Base-by-base conservation (phyloP, 2,113 vertebrate species). In the Oxyruncus cristatus region DNA sequence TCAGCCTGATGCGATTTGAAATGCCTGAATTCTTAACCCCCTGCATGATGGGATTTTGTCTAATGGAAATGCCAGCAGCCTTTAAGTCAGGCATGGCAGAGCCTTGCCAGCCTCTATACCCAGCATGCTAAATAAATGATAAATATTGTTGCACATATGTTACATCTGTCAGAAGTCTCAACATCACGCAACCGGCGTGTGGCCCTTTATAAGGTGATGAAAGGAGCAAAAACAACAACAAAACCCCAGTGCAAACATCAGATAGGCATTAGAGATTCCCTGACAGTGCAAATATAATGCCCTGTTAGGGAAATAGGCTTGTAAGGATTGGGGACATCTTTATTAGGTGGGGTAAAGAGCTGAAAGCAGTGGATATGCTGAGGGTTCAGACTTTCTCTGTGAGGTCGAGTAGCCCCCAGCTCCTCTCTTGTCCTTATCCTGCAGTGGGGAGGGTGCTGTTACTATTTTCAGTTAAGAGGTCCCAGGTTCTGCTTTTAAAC, bases 1-100 rank as follows among this genome's bases (percentile, higher is more conserved):
- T 73, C 95, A 87, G 94, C 65, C 88, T 97, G 93, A 97, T 97
- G 95, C 92, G 94, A 97, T 97, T 97, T 91, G 94, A 97, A 98
- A 97, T 97, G 98, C 95, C 95, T 97, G 97, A 97, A 33, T 93
- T 94, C 96, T 88, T 96, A 95, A 96, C 97, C 75, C 87, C 67
- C 92, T 89, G 62, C 78, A 53, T 86, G 97, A 94, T 92, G 82
- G 67, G 79, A 23, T 88, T 93, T 94, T 92, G 55, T 92, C 74
- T 91, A 78, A 84, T 89, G 59, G 79, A 95, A 92, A 80, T 85
- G 85, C 74, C 87, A 96, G 88, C 93, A 96, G 94, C 94, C 93
- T 96, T 95, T 94, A 93, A 93, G 90, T 96, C 96, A 95, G 95
- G 95, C 92, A 92, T 58, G 95, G 96, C 93, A 95, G 91, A 23